Evolutionary conservation across 2,797 vertebrate species (phyloP), one percentile per base, ranked within the genome.

Genomic region (Hemibagrus guttatus): DNA sequence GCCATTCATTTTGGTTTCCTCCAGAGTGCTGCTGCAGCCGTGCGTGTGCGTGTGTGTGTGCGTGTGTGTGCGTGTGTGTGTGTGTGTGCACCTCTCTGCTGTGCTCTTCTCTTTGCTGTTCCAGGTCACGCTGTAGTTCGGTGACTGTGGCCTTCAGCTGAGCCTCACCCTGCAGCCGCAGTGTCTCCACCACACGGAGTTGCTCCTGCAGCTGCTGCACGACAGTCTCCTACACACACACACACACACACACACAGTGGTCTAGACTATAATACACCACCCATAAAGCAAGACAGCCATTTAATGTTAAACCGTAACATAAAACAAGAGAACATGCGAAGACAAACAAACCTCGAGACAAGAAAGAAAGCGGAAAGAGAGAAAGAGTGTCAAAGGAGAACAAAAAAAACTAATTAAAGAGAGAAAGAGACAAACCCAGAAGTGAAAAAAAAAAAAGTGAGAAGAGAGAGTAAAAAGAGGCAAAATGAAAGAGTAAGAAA

Each of bases 151-250:
- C 86, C 90, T 93, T 90, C 89, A 92, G 92, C 90, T 90, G 92
- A 87, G 89, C 85, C 90, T 94, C 91, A 39, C 91, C 87, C 83
- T 95, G 93, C 66, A 89, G 83, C 86, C 91, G 93, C 85, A 85
- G 91, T 84, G 91, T 92, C 91, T 94, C 92, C 82, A 92, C 90
- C 83, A 89, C 93, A 23, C 89, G 89, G 83, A 95, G 54, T 88
- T 95, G 92, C 92, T 95, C 94, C 91, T 89, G 93, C 91, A 96
- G 91, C 89, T 90, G 90, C 82, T 91, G 92, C 85, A 91, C 90
- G 90, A 87, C 92, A 80, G 85, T 90, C 89, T 95, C 95, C 95
- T 96, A 28, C 12, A 66, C 89, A 64, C 93, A 86, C 63, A 83
- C 31, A 61, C 52, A 64, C 5, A 54, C 54, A 42, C 59, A 85